A percentile compares a stretch with the other conserved stretches of the same genome.
Conservation (phyloP, 2,113 vertebrate genomes). For the Sorex fumeus region DNA sequence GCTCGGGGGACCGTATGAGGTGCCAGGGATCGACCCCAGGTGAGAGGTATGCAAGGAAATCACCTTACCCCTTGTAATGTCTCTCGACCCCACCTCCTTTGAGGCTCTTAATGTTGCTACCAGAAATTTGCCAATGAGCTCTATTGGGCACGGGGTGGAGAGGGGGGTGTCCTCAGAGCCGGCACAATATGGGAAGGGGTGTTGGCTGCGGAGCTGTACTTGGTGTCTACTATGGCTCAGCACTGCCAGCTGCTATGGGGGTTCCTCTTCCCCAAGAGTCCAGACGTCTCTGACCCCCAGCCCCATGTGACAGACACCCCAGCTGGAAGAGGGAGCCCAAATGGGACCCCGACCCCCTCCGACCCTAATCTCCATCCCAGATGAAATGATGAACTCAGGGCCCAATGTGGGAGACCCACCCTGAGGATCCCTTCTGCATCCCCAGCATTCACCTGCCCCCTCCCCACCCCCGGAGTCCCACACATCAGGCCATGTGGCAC, state of each 20-base stretch:
- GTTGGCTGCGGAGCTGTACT: too few relatives aligned
- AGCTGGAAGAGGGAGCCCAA: neutral
- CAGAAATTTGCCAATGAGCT: too few relatives aligned
- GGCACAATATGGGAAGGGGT: too few relatives aligned
- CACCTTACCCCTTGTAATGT: too few relatives aligned
- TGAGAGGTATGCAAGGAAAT: too few relatives aligned
- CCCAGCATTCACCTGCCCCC: neutral
- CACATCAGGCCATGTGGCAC: slow-evolving; percentile 45
- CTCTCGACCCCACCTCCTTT: too few relatives aligned
- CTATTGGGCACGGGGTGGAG: too few relatives aligned
- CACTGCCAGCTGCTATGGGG: neutral
- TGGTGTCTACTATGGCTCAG: neutral
- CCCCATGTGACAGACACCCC: neutral
- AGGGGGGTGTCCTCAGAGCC: too few relatives aligned
- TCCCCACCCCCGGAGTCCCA: neutral
- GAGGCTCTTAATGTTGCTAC: too few relatives aligned
- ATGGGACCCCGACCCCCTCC: neutral
- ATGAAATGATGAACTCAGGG: neutral
- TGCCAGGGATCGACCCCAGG: too few relatives aligned
- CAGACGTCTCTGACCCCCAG: neutral
- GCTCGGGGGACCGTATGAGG: too few relatives aligned
- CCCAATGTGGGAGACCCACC: rapidly evolving
- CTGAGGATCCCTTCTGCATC: neutral
- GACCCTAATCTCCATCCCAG: neutral
- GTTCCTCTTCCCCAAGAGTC: neutral